These are phyloP conservation scores for Frankliniella fusca DNA, from an alignment of 2,888 invertebrate species.

Conservation along the genomic window DNA sequence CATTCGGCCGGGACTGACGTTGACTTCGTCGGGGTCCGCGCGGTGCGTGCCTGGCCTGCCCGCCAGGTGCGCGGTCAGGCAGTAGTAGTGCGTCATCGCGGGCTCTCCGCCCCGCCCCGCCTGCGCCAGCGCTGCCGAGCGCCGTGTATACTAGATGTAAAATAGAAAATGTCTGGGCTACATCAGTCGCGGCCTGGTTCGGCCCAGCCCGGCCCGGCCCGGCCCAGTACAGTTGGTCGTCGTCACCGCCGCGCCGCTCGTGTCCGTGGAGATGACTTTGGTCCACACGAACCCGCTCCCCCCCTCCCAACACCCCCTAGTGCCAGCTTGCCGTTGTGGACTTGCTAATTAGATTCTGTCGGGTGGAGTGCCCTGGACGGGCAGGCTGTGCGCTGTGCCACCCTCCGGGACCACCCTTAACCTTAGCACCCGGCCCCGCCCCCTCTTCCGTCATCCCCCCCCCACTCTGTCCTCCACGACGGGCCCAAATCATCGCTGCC, in stretches of 20 bases:
- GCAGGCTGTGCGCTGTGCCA: not conserved
- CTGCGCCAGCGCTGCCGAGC: not conserved
- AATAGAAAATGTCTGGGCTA: not conserved
- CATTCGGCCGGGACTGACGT: not conserved
- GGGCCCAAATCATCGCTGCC: too few species aligned
- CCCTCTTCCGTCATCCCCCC: too few species aligned
- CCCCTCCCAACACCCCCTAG: not conserved
- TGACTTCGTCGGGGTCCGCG: too few species aligned
- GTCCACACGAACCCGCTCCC: not conserved
- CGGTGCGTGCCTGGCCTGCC: not conserved
- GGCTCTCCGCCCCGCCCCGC: not conserved
- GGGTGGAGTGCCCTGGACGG: not conserved
- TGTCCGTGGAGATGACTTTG: too few species aligned
- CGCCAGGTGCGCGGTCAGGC: not conserved
- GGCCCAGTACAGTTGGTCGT: not conserved
- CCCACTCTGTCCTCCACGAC: too few species aligned
- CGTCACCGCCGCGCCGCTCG: not conserved
- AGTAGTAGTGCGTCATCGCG: not conserved
- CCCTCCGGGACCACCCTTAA: too few species aligned
- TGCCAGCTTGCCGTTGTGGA: not conserved
- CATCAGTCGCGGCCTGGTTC: too few species aligned
- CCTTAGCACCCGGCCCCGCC: too few species aligned
- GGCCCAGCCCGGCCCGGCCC: not conserved
- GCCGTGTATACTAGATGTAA: not conserved
- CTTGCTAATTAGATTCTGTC: slow-evolving; percentile 22